Evolutionary conservation across 2,888 invertebrate genomes (phyloP), one percentile per base, ranked within the genome.

Genomic region (Hypsopygia costalis): DNA sequence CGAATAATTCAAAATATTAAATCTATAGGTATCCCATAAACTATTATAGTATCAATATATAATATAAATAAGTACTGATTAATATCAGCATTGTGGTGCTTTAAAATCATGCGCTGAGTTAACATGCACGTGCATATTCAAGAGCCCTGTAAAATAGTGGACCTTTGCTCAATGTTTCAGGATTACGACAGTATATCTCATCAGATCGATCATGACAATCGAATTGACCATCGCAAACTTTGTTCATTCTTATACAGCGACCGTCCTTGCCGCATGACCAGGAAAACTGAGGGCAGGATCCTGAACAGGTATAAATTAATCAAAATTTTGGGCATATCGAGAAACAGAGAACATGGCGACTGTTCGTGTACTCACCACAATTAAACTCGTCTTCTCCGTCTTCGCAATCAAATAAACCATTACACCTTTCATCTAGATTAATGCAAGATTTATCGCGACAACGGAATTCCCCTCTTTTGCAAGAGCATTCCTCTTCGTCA

Each of bases 361-460:
- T 7, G 22, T n/a, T 30, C 8, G 20, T 10, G 39, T 55, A 73
- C 75, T 71, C 59, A 73, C 90, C 89, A 57, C 91, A 92, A 51
- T 87, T 83, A 38, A 60, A 60, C 74, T 94, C 94, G 59, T 94
- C 93, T 57, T 91, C 91, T 44, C 91, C 91, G 62, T 89, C 86
- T 25, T 40, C 54, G 73, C 93, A 94, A 67, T 94, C 91, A 50
- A 56, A 62, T 41, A 73, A 66, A 53, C 90, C 90, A 69, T 95
- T 91, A 76, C 95, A 95, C 58, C 90, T 85, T 52, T 90, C 90
- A 35, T 88, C 87, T 53, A 87, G 78, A 61, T 90, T 87, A 70
- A 94, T 90, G 79, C 94, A 94, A 64, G 90, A 78, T 49, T 92
- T 92, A 60, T 93, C 91, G 57, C 92, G 81, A 72, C 93, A 93